Evolutionary conservation across 1,140 invertebrate genomes (phyloP).

Genomic region (Xylocopa sonorina): DNA sequence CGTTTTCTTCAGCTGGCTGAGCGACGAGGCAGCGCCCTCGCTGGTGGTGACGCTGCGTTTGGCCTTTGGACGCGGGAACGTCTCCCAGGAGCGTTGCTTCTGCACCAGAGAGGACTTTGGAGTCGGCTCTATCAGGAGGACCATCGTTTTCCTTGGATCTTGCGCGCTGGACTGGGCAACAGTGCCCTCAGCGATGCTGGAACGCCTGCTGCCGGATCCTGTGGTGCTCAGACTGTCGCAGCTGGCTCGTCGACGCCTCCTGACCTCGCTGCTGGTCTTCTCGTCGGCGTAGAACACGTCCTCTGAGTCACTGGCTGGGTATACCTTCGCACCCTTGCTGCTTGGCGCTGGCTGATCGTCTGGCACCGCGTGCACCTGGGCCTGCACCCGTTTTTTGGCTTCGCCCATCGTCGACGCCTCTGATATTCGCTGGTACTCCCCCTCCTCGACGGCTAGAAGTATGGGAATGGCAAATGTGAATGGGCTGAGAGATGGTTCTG

Average conservation of each 20-base stretch:
- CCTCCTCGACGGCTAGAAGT: slow-evolving; percentile 77
- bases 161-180: slow-evolving; percentile 77
- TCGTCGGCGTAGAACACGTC: slow-evolving; percentile 83
- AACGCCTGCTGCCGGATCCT: slow-evolving; percentile 79
- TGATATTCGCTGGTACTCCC: slow-evolving; percentile 85
- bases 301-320: slow-evolving; percentile 85
- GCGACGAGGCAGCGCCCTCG: slow-evolving; percentile 52
- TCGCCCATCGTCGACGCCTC: slow-evolving; percentile 81
- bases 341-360: slow-evolving; percentile 57
- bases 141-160: slow-evolving; percentile 81
- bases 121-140: slow-evolving; percentile 80
- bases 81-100: slow-evolving; percentile 86
- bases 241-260: slow-evolving; percentile 75
- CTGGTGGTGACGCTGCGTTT: slow-evolving; percentile 68
- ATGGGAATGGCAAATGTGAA: background rate
- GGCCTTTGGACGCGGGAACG: slow-evolving; percentile 84
- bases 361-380: slow-evolving; percentile 81
- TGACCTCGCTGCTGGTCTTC: slow-evolving; percentile 58
- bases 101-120: slow-evolving; percentile 81
- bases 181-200: slow-evolving; percentile 78
- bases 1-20: slow-evolving; percentile 83
- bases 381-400: slow-evolving; percentile 82
- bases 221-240: slow-evolving; percentile 80
- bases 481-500: too few species aligned
- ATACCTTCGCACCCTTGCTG: slow-evolving; percentile 78